Percentiles rank a stretch among this genome's conserved stretches.
Conservation (phyloP, 1,140 invertebrate genomes). For the Trachymyrmex septentrionalis region DNA sequence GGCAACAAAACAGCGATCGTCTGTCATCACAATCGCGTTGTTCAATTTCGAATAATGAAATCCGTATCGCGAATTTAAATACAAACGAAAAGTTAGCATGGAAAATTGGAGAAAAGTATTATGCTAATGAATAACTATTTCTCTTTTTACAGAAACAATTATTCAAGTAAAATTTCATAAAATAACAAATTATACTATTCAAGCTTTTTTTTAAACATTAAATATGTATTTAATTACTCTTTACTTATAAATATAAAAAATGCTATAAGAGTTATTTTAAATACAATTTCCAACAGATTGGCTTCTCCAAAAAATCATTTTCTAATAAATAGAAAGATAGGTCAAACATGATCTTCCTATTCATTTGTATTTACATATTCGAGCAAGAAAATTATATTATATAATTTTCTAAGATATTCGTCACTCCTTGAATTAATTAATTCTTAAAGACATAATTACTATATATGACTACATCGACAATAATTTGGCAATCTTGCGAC, state of each 20-base stretch:
- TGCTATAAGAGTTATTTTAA: no score
- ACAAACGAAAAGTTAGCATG: conserved; percentile 10
- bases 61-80: conserved; percentile 47
- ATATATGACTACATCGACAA: neutral
- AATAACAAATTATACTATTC: neutral
- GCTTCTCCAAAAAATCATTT: neutral
- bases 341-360: no score
- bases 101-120: neutral
- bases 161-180: neutral
- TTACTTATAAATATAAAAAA: conserved; percentile 19
- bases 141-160: neutral
- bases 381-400: no score
- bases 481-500: conserved; percentile 7
- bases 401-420: neutral
- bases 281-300: neutral
- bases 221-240: neutral
- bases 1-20: conserved; percentile 44
- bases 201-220: neutral
- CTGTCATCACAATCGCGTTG: conserved; percentile 49
- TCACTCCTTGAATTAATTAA: neutral
- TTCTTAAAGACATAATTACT: neutral
- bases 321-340: no score
- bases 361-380: no score
- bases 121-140: neutral
- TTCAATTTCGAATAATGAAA: conserved; percentile 71